phyloP scores from a whole-genome alignment of 2,888 invertebrate genomes.

The Corbicula japonica region DNA sequence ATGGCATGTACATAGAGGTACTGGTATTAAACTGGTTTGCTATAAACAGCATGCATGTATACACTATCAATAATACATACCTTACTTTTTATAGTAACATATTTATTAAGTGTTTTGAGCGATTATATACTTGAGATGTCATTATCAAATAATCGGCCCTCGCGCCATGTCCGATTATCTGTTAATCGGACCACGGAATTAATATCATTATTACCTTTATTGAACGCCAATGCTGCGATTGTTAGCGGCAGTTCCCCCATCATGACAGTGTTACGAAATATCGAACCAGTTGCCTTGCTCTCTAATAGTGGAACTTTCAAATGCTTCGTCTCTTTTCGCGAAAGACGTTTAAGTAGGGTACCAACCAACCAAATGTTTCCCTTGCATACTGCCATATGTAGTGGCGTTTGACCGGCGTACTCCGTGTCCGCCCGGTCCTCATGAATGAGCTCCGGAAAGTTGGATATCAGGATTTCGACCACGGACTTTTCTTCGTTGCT shows the following conservation, averaged over 20 bases:
- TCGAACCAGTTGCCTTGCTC: constrained; percentile 46
- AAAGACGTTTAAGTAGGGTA: constrained; percentile 31
- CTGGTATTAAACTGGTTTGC: no score
- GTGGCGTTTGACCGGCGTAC: constrained; percentile 66
- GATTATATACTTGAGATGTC: no score
- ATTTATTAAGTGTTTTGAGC: no score
- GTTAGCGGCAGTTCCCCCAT: constrained; percentile 69
- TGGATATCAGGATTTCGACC: constrained; percentile 19
- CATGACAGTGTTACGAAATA: constrained; percentile 68
- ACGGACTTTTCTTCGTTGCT: constrained; percentile 18
- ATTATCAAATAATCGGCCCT: no score
- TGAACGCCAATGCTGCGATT: constrained; percentile 65
- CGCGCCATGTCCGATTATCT: no score
- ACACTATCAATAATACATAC: no score
- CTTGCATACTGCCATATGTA: constrained; percentile 68
- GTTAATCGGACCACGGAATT: no score
- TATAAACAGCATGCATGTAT: no score
- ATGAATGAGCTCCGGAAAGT: constrained; percentile 48
- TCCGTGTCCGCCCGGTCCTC: constrained; percentile 48
- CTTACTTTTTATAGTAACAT: no score
- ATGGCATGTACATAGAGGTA: no score
- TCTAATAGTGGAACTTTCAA: constrained; percentile 43
- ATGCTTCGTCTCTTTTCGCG: constrained; percentile 27
- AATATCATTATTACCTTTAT: no score
- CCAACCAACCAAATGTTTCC: constrained; percentile 52